Base-by-base conservation (phyloP, 2,113 vertebrate species). In the Mus musculus region DNA sequence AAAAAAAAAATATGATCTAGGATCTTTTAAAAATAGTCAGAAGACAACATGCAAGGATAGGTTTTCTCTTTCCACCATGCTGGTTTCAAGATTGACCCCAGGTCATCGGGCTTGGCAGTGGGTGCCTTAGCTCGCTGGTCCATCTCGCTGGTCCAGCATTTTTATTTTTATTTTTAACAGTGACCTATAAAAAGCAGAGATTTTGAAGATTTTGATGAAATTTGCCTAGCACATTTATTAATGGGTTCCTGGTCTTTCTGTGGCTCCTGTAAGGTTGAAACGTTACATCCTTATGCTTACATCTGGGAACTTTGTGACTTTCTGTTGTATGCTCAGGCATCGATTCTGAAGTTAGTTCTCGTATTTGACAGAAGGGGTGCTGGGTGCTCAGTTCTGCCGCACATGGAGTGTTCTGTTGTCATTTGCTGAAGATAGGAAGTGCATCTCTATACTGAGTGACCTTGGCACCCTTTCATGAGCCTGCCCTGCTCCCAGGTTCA, bases 131-230 rank as follows among this genome's bases (percentile, higher is more conserved):
- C 54, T 59, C 59, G 5, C 36, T 81, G 20, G 52, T 81, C 52
- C 59, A 54, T 36, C 22, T 42, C 65, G 26, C 61, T 67, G 59
- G 26, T 19, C 36, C 33, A 77, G 11, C 10, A 81, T n/a, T 59
- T 81, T 52, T 19, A 19, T 78, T 71, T 65, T 93, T 88, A 6
- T 5, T 33, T 88, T 80, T 54, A 76, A 90, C 71, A 54, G 1
- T 78, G 36, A 73, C 42, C 69, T 87, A 71, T 26, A 87, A 65
- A 75, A 93, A 89, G 12, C 6, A 90, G 9, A 94, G 39, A 14
- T 63, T 90, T 90, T 39, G 56, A 61, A 90, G 54, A 84, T 95
- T 65, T 69, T 73, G 17, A 72, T 88, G 22, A 89, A 63, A 42
- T 77, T 91, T 46, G 69, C 17, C 78, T 84, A 49, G 82, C n/a